Evolutionary conservation across 53 echinoderm and acorn worm species (phyloP).

Genomic region (Echinarachnius parma): DNA sequence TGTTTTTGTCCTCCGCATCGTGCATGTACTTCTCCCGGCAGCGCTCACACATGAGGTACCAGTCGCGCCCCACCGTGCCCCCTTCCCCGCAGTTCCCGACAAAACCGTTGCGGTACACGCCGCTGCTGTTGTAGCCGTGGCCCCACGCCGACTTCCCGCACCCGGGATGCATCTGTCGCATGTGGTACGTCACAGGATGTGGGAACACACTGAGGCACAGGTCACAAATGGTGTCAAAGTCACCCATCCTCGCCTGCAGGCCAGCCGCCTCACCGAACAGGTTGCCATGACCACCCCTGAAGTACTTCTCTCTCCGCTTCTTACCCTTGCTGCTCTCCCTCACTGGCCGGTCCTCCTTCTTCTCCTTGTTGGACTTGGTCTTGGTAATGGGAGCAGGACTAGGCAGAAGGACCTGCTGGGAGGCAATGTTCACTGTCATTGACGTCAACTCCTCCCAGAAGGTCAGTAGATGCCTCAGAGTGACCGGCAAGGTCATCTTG

Average conservation of each 20-base stretch:
- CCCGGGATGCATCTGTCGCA: slow-evolving; percentile 91
- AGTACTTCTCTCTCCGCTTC: slow-evolving; percentile 84
- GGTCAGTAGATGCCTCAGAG: slow-evolving; percentile 79
- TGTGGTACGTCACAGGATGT: slow-evolving; percentile 95
- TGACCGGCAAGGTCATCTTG: slow-evolving; percentile 65
- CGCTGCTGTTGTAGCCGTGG: slow-evolving; percentile 96
- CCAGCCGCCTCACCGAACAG: slow-evolving; percentile 95
- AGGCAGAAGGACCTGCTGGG: slow-evolving; percentile 80
- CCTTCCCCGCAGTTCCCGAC: slow-evolving; percentile 90
- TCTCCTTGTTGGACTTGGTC: slow-evolving; percentile 76
- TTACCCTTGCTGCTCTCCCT: slow-evolving; percentile 75
- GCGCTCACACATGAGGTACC: slow-evolving; percentile 94
- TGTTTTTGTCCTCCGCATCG: slow-evolving; percentile 83
- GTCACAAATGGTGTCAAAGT: slow-evolving; percentile 82
- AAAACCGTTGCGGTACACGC: slow-evolving; percentile 90
- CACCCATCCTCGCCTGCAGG: slow-evolving; percentile 68
- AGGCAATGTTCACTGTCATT: slow-evolving; percentile 83
- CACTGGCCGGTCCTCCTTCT: slow-evolving; percentile 51
- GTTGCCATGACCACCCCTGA: slow-evolving; percentile 88
- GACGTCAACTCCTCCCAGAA: slow-evolving; percentile 93
- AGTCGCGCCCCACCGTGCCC: slow-evolving; percentile 74
- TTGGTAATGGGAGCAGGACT: slow-evolving; percentile 92
- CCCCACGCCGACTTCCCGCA: slow-evolving; percentile 87
- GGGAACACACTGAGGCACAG: slow-evolving; percentile 85
- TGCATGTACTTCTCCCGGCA: slow-evolving; percentile 90